Conservation (phyloP, 2,113 vertebrate species). For the Siniperca knerii region DNA sequence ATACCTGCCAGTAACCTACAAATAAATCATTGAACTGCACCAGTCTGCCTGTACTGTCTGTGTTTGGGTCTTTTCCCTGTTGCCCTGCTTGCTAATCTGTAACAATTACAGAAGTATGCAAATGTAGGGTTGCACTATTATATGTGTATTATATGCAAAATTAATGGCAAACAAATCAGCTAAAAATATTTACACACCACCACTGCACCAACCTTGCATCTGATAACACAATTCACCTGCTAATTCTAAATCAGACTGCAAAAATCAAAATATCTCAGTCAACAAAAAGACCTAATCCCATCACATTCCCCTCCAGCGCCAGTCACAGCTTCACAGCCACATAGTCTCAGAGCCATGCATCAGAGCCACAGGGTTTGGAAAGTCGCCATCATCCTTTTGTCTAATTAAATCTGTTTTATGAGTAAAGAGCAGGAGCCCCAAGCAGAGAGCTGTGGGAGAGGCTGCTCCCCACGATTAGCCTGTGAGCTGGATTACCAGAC, state of each 20-base stretch:
- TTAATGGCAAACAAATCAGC: not conserved
- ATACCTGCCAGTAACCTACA: too few relatives aligned
- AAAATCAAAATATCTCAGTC: conserved; percentile 21
- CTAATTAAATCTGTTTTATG: conserved; percentile 78
- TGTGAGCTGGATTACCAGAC: conserved; percentile 71
- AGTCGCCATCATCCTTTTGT: conserved; percentile 70
- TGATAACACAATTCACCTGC: conserved; percentile 23
- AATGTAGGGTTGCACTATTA: conserved; percentile 5
- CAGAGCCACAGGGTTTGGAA: conserved; percentile 64
- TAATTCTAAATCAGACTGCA: conserved; percentile 20
- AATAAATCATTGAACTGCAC: too few relatives aligned
- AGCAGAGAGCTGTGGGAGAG: conserved; percentile 57
- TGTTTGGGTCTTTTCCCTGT: too few relatives aligned
- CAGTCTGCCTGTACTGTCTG: too few relatives aligned
- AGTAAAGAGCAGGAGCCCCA: conserved; percentile 56
- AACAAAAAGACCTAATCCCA: conserved; percentile 45
- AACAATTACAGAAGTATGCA: not conserved
- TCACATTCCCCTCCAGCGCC: conserved; percentile 37
- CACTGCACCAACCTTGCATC: conserved; percentile 19
- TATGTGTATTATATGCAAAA: not conserved
- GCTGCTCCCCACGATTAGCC: conserved; percentile 71
- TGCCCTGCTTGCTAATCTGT: too few relatives aligned
- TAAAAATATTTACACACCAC: not conserved
- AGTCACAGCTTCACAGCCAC: conserved; percentile 28
- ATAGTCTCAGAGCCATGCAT: conserved; percentile 39